These are phyloP conservation scores for Drosophila leonis DNA, from an alignment of 2,888 invertebrate species.

Conservation along the genomic window DNA sequence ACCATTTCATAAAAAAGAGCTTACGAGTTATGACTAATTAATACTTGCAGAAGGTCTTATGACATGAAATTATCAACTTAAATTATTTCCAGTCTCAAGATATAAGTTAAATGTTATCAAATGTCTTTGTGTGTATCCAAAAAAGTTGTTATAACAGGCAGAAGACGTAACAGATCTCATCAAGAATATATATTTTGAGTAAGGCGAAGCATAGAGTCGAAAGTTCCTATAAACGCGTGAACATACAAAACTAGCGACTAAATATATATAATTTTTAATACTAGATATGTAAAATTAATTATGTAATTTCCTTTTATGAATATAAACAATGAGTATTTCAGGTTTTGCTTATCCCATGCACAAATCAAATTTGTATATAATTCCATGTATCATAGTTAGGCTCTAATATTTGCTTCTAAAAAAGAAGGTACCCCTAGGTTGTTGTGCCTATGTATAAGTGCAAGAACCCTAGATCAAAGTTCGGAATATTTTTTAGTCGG, in stretches of 20 bases:
- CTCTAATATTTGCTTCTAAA: no score
- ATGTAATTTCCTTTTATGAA: no score
- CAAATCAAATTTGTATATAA: no score
- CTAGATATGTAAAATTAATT: no score
- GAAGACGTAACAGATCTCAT: not conserved
- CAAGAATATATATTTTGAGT: not conserved
- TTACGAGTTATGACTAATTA: conserved; percentile 18
- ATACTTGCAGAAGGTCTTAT: not conserved
- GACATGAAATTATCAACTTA: not conserved
- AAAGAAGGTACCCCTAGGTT: no score
- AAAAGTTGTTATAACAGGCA: not conserved
- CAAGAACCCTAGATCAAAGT: no score
- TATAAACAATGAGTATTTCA: no score
- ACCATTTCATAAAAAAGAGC: conserved; percentile 18
- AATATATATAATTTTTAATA: no score
- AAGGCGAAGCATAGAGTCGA: not conserved
- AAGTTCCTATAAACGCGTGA: not conserved
- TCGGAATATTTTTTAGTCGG: not conserved
- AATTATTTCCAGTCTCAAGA: not conserved
- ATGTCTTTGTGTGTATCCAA: not conserved
- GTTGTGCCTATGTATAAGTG: no score
- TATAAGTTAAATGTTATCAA: not conserved
- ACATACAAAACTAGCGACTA: no score
- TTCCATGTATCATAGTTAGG: no score
- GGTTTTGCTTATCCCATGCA: no score